A percentile compares a stretch with the other conserved stretches of the same genome.
These are phyloP conservation scores for Centropus bengalensis DNA, from an alignment of 2,113 vertebrate species.

Conservation along the genomic window DNA sequence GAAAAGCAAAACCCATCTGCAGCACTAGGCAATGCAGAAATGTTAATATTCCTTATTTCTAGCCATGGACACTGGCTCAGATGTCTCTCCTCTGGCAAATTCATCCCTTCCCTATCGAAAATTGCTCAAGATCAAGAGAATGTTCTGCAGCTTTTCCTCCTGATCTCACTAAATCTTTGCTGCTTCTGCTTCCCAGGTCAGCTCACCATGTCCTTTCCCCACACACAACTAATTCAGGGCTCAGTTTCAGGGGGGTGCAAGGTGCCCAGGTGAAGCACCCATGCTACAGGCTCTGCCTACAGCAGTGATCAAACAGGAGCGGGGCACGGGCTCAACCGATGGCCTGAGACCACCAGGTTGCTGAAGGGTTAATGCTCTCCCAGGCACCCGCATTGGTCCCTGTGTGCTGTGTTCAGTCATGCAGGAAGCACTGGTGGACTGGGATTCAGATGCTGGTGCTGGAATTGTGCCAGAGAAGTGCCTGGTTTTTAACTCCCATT, in stretches of 20 bases:
- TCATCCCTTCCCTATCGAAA: background rate
- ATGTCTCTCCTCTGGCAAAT: background rate
- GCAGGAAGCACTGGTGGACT: background rate
- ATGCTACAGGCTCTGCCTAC: background rate
- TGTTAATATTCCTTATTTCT: background rate
- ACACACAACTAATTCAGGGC: background rate
- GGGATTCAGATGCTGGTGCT: background rate
- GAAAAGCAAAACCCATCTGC: background rate
- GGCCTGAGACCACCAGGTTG: background rate
- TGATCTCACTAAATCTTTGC: background rate
- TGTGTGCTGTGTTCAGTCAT: background rate
- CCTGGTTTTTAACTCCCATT: background rate
- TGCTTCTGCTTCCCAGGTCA: background rate
- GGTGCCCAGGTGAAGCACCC: background rate
- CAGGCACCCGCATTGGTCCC: background rate
- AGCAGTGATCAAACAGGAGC: background rate
- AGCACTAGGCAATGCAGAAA: background rate
- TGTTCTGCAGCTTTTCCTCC: background rate
- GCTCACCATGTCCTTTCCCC: background rate
- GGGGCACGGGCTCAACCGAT: rapidly evolving
- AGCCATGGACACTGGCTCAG: background rate
- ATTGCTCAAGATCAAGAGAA: rapidly evolving
- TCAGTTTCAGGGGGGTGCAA: background rate
- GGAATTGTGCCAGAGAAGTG: background rate
- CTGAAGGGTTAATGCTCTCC: background rate